These are phyloP conservation scores for Labeo catla DNA, from an alignment of 2,113 vertebrate species.

Conservation along the genomic window DNA sequence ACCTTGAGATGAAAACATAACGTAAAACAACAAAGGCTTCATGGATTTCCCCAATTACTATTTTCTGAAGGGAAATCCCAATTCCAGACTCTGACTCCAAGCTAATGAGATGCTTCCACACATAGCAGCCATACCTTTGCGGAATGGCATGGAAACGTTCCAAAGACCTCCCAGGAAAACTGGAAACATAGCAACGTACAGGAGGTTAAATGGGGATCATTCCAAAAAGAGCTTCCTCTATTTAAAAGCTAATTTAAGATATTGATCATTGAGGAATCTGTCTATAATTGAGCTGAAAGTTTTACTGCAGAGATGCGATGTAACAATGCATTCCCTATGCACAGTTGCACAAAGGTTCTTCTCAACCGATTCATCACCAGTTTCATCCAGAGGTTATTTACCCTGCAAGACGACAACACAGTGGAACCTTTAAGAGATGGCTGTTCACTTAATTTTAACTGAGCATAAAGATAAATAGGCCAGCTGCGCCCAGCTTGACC, in stretches of 20 bases:
- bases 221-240: neutral
- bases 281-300: neutral
- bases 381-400: neutral
- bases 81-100: conserved; percentile 29
- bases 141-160: conserved; percentile 37
- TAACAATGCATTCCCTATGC: neutral
- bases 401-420: conserved; percentile 1
- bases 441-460: conserved; percentile 7
- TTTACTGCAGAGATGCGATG: neutral
- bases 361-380: neutral
- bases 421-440: neutral
- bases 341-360: neutral
- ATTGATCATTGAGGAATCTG: neutral
- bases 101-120: conserved; percentile 55
- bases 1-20: conserved; percentile 34
- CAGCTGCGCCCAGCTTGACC: conserved; percentile 19
- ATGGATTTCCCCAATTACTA: conserved; percentile 62
- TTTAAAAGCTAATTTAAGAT: neutral
- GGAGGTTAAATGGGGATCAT: neutral
- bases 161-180: conserved; percentile 34
- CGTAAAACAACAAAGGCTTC: conserved; percentile 27
- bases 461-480: conserved; percentile 51
- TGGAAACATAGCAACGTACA: neutral
- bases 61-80: conserved; percentile 59
- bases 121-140: conserved; percentile 34